Evolutionary conservation across 2,797 vertebrate genomes (phyloP).

Genomic region (Sebastes taczanowskii): DNA sequence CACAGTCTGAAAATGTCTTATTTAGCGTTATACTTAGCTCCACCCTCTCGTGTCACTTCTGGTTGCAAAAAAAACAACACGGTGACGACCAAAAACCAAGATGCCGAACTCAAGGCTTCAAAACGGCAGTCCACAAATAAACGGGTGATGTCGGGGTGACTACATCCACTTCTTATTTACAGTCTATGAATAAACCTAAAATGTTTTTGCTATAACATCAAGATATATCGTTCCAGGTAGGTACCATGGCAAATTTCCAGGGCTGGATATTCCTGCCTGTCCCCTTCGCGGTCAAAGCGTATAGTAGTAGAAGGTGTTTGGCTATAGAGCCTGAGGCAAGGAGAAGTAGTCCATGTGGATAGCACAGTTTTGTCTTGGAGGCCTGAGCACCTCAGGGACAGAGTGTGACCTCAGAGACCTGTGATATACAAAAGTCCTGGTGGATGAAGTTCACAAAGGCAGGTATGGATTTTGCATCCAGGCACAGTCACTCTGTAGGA

Average conservation of each 20-base stretch:
- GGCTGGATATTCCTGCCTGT: conserved; percentile 81
- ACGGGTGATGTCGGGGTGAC: no score
- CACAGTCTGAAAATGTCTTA: neutral
- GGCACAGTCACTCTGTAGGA: conserved; percentile 76
- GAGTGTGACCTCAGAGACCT: conserved; percentile 82
- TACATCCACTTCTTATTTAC: no score
- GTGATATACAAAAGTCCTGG: conserved; percentile 81
- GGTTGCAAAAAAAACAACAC: neutral
- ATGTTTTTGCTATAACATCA: neutral
- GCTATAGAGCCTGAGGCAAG: conserved; percentile 82
- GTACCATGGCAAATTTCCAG: neutral
- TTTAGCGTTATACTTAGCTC: neutral
- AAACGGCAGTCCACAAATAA: neutral
- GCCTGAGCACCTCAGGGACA: conserved; percentile 84
- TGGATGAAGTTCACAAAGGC: conserved; percentile 88
- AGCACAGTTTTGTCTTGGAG: conserved; percentile 86
- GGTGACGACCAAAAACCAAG: neutral
- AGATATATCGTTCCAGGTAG: neutral
- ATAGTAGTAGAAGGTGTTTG: conserved; percentile 74
- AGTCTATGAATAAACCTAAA: neutral
- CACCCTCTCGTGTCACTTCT: neutral
- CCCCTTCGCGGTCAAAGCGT: conserved; percentile 81
- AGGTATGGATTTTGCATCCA: conserved; percentile 84
- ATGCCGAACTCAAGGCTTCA: neutral
- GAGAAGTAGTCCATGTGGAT: conserved; percentile 87